Conservation (phyloP, 2,888 invertebrate genomes). For the Hydrotaea cyrtoneurina region DNA sequence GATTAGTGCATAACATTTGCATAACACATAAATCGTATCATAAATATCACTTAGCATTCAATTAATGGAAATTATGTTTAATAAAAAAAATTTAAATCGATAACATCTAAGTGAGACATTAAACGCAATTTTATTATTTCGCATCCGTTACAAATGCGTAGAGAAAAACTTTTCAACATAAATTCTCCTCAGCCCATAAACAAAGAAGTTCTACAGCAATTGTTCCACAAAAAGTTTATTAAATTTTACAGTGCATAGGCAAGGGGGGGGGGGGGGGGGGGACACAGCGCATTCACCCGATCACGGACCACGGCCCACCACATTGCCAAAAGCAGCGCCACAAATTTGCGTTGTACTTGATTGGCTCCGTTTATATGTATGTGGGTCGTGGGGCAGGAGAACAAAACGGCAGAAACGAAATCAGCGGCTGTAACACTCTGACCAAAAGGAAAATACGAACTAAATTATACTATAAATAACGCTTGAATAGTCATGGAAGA, state of each 20-base stretch:
- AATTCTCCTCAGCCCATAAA: background rate
- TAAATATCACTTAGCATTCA: no score
- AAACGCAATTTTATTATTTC: no score
- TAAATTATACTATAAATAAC: constrained; percentile 6
- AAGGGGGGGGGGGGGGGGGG: background rate
- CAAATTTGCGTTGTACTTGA: background rate
- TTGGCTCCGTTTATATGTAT: background rate
- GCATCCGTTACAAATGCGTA: background rate
- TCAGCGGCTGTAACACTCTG: background rate
- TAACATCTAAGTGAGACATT: background rate
- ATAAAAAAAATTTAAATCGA: no score
- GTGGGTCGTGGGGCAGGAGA: background rate
- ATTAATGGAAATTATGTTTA: no score
- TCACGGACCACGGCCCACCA: background rate
- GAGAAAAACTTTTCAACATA: background rate
- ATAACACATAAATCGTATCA: background rate
- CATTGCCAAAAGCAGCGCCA: background rate
- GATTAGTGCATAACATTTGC: background rate
- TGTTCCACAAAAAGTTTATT: background rate
- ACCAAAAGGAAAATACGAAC: background rate
- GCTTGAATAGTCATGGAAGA: background rate
- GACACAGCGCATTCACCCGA: background rate
- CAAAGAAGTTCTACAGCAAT: background rate
- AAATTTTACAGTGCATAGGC: background rate
- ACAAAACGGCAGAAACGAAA: background rate